Conservation (phyloP, 2,888 invertebrate genomes). For the Empis livida region DNA sequence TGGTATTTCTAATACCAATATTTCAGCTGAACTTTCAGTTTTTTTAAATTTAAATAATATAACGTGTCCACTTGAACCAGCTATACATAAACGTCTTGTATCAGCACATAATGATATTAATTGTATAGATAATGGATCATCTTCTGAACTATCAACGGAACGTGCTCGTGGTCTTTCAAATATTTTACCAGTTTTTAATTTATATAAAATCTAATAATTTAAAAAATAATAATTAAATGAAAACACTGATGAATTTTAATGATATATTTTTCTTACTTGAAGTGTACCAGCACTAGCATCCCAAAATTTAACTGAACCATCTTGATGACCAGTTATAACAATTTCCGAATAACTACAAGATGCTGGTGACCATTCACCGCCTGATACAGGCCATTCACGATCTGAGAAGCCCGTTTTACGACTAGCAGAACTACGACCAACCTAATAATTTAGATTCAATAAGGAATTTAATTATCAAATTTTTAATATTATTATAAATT, state of each 20-base stretch:
- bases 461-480: too few species aligned
- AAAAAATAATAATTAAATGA: not conserved
- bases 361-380: constrained; percentile 92
- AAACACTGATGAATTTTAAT: not conserved
- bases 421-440: constrained; percentile 59
- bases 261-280: constrained; percentile 40
- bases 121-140: constrained; percentile 83
- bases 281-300: constrained; percentile 93
- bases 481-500: not conserved
- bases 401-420: constrained; percentile 79
- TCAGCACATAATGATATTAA: constrained; percentile 86
- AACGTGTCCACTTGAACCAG: constrained; percentile 86
- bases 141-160: constrained; percentile 52
- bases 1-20: constrained; percentile 72
- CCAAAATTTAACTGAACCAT: constrained; percentile 99
- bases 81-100: constrained; percentile 75
- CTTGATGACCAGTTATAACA: constrained; percentile 96
- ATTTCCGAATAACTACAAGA: constrained; percentile 97
- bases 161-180: constrained; percentile 44
- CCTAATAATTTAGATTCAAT: constrained; percentile 18
- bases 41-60: constrained; percentile 93
- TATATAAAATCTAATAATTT: constrained; percentile 79
- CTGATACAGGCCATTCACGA: constrained; percentile 91
- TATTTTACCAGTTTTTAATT: constrained; percentile 88
- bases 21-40: constrained; percentile 71